Evolutionary conservation across 2,888 invertebrate genomes (phyloP).

Genomic region (Euproctis similis): DNA sequence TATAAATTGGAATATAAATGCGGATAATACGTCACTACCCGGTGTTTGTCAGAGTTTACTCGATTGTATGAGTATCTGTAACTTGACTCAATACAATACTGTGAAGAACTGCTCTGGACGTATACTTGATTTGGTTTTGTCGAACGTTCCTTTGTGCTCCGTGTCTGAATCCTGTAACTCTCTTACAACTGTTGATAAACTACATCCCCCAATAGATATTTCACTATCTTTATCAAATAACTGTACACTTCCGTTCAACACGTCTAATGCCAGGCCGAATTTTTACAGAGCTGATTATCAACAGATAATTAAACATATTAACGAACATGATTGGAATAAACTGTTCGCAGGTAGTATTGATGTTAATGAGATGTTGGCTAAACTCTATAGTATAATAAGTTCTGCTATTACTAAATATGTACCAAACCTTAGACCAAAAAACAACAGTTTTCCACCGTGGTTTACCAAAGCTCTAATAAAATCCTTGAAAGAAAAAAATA

Average conservation of each 20-base stretch:
- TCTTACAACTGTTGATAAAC: neutral
- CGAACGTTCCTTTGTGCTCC: too few relatives aligned
- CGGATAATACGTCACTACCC: neutral
- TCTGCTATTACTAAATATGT: neutral
- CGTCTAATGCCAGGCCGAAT: neutral
- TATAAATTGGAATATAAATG: neutral
- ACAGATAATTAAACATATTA: neutral
- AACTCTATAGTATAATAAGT: neutral
- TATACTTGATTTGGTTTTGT: too few relatives aligned
- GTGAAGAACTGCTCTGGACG: neutral
- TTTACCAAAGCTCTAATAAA: too few relatives aligned
- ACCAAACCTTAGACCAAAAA: too few relatives aligned
- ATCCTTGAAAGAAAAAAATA: too few relatives aligned
- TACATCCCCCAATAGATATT: neutral
- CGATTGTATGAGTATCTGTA: neutral
- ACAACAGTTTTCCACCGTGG: too few relatives aligned
- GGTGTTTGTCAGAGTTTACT: neutral
- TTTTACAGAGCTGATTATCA: neutral
- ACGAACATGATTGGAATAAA: too few relatives aligned
- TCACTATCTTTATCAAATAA: neutral
- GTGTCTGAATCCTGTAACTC: too few relatives aligned
- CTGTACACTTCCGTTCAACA: neutral
- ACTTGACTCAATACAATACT: neutral
- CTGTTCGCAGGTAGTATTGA: too few relatives aligned
- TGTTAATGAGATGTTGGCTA: neutral